phyloP scores from a whole-genome alignment of 2,888 invertebrate genomes.

The Hipparchia semele region DNA sequence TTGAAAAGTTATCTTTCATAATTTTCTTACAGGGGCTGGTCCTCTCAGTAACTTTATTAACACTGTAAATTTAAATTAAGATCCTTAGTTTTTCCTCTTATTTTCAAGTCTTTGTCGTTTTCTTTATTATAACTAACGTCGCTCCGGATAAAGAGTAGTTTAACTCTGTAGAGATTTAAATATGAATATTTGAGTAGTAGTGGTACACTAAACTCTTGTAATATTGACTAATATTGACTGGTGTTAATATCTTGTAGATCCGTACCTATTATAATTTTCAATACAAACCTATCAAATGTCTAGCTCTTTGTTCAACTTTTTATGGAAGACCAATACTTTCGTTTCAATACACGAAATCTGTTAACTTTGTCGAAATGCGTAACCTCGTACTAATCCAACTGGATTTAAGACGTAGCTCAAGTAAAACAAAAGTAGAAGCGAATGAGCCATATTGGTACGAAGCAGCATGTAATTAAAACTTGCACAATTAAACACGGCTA shows the following conservation, averaged over 20 bases:
- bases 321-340: too few relatives aligned
- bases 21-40: conserved; percentile 10
- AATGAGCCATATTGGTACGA: conserved; percentile 8
- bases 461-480: conserved; percentile 64
- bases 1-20: conserved; percentile 9
- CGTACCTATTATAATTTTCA: too few relatives aligned
- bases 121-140: conserved; percentile 8
- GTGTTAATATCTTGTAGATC: too few relatives aligned
- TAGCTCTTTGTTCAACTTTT: too few relatives aligned
- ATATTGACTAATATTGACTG: too few relatives aligned
- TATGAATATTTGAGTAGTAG: background rate
- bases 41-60: conserved; percentile 19
- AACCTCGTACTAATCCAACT: background rate
- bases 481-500: conserved; percentile 68
- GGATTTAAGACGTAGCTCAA: background rate
- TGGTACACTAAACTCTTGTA: too few relatives aligned
- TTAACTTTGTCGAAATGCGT: too few relatives aligned
- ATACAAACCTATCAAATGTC: too few relatives aligned
- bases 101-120: conserved; percentile 9
- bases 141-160: conserved; percentile 13
- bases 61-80: conserved; percentile 24
- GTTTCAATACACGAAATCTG: too few relatives aligned
- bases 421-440: background rate
- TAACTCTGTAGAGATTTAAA: conserved; percentile 5
- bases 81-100: conserved; percentile 17